Evolutionary conservation across 2,113 vertebrate species (phyloP).

Genomic region (Gambusia holbrooki): DNA sequence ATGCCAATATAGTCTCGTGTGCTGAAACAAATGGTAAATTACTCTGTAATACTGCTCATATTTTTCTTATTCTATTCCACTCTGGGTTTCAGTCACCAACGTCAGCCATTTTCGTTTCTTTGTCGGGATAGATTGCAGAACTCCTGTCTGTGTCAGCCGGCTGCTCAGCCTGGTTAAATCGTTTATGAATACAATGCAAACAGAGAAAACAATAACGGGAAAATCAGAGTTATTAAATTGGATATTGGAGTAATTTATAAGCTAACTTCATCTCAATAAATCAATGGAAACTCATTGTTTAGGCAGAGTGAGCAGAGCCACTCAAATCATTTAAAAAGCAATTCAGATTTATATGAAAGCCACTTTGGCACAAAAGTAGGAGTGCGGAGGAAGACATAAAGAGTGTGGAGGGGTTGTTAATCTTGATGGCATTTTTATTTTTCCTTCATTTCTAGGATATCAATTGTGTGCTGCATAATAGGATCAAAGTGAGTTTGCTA

Average conservation of each 20-base stretch:
- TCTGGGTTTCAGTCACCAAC: conserved; percentile 37
- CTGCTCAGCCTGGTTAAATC: conserved; percentile 64
- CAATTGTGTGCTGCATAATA: conserved; percentile 78
- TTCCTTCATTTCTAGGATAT: conserved; percentile 78
- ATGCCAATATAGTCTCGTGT: conserved; percentile 31
- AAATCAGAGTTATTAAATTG: conserved; percentile 84
- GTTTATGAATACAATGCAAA: conserved; percentile 79
- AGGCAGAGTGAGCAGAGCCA: conserved; percentile 70
- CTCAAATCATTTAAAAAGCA: conserved; percentile 84
- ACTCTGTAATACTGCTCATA: conserved; percentile 76
- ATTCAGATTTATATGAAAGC: conserved; percentile 80
- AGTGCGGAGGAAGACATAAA: conserved; percentile 71
- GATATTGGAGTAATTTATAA: conserved; percentile 82
- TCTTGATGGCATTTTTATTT: conserved; percentile 83
- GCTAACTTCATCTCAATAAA: conserved; percentile 77
- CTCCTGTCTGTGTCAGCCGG: conserved; percentile 48
- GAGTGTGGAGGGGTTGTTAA: conserved; percentile 74
- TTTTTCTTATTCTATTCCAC: conserved; percentile 69
- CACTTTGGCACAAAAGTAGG: conserved; percentile 67
- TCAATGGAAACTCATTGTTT: conserved; percentile 82
- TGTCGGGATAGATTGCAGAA: conserved; percentile 65
- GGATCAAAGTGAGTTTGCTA: conserved; percentile 80
- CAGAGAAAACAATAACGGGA: conserved; percentile 78
- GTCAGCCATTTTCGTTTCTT: conserved; percentile 71
- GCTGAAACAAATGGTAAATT: conserved; percentile 61